Base-by-base conservation (phyloP, 2,888 invertebrate species). In the Sussaba pulchella region DNA sequence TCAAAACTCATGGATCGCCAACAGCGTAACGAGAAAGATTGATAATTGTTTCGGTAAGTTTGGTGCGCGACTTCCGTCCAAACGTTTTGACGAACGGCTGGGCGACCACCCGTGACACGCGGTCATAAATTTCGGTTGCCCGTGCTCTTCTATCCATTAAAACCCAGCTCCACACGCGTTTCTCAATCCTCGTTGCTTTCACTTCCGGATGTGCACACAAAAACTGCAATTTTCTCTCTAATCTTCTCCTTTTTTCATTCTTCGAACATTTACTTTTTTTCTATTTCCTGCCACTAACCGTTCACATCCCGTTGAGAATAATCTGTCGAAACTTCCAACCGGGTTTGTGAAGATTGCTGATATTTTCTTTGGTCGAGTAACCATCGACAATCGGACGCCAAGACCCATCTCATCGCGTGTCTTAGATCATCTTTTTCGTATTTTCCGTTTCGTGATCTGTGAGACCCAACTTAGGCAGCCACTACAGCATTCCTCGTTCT, bases 11-110 rank as follows among this genome's bases (percentile, higher is more conserved):
- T 52, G 41, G 59, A 75, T 75, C 24, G 39, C 59, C 36, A 61
- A 19, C 31, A 41, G 45, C 12, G 31, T 17, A 8, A 4, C 14
- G 39, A 52, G 31, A 39, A 69, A 54, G 54, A 70, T 76, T 41
- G 52, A 41, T 76, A 70, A 70, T 76, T 70, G 76, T 76, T 43
- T 75, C 47, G n/a, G n/a, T 43, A 41, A 52, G 69, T 31, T 69
- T 31, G 21, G n/a, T 41, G 31, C 9, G 45, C 14, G 50, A 57
- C 75, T 75, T 75, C 52, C 69, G 75, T 75, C 50, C n/a, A 12
- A 6, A 26, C 14, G 14, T n/a, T n/a, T n/a, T 43, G 14, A 41
- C 14, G 47, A 17, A 67, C 14, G 59, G 17, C 41, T 19, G n/a
- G 14, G n/a, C 19, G 54, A 17, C 17, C 4, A 17, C 24, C n/a